phyloP scores from a whole-genome alignment of 2,113 vertebrate species.

The Ornithorhynchus anatinus region DNA sequence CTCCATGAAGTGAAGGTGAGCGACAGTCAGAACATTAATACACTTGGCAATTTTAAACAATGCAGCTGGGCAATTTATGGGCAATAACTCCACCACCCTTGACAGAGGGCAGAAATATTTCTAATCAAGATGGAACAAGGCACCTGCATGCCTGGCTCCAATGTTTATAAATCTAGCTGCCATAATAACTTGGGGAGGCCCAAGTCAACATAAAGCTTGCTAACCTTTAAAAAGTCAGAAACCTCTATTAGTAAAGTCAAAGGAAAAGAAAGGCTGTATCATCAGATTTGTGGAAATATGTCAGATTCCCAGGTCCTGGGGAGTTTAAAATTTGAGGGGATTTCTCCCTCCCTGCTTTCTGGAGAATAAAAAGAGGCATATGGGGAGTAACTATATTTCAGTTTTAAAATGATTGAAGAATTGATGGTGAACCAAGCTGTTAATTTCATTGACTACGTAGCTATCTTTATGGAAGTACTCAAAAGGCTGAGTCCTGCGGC shows the following conservation, averaged over 20 bases:
- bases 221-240: constrained; percentile 3
- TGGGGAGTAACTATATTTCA: not conserved
- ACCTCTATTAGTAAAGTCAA: not conserved
- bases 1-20: constrained; percentile 24
- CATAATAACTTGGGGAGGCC: not conserved
- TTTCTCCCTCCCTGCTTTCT: not conserved
- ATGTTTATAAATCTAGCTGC: constrained; percentile 43
- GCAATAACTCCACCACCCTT: constrained; percentile 35
- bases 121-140: constrained; percentile 33
- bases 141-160: constrained; percentile 9
- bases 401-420: not conserved
- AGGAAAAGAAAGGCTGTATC: not conserved
- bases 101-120: constrained; percentile 51
- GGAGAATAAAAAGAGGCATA: not conserved
- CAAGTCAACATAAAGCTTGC: not conserved
- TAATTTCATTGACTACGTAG: not conserved
- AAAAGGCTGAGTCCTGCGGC: accelerated
- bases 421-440: not conserved
- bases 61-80: constrained; percentile 36
- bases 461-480: not conserved
- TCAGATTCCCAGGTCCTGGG: not conserved
- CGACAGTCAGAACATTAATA: constrained; percentile 27
- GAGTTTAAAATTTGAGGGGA: not conserved
- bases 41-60: constrained; percentile 55
- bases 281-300: not conserved